Percentiles rank a stretch among this genome's conserved stretches.
These are phyloP conservation scores for Orchestia grillus DNA, from an alignment of 1,140 invertebrate species.

Conservation along the genomic window DNA sequence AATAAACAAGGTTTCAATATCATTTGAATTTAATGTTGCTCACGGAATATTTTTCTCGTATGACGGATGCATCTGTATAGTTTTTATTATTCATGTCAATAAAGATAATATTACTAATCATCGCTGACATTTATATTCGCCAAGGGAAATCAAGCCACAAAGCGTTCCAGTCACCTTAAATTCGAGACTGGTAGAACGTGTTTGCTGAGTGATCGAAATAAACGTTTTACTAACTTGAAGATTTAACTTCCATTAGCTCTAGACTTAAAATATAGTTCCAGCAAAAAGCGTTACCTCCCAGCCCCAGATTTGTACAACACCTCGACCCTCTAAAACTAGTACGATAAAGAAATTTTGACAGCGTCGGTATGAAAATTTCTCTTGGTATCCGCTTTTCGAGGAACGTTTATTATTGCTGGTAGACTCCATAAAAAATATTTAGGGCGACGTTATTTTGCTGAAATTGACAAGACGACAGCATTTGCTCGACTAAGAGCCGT, in stretches of 20 bases:
- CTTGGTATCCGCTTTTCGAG: background rate
- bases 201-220: background rate
- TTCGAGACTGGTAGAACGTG: background rate
- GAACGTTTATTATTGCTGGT: background rate
- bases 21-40: no score
- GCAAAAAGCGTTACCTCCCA: background rate
- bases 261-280: background rate
- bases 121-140: background rate
- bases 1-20: no score
- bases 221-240: background rate
- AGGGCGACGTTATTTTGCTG: background rate
- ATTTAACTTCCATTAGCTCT: background rate
- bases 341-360: background rate
- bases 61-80: background rate
- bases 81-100: background rate
- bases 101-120: background rate
- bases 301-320: background rate
- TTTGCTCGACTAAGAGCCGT: conserved; percentile 6
- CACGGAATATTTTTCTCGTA: background rate
- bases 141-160: background rate
- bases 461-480: conserved; percentile 7
- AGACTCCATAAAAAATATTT: conserved; percentile 10
- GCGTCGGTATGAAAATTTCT: background rate
- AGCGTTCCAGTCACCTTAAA: background rate
- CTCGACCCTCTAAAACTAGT: background rate